Evolutionary conservation across 37 sponge, comb jelly and placozoan species (phyloP).

Genomic region (Eunapius fragilis): DNA sequence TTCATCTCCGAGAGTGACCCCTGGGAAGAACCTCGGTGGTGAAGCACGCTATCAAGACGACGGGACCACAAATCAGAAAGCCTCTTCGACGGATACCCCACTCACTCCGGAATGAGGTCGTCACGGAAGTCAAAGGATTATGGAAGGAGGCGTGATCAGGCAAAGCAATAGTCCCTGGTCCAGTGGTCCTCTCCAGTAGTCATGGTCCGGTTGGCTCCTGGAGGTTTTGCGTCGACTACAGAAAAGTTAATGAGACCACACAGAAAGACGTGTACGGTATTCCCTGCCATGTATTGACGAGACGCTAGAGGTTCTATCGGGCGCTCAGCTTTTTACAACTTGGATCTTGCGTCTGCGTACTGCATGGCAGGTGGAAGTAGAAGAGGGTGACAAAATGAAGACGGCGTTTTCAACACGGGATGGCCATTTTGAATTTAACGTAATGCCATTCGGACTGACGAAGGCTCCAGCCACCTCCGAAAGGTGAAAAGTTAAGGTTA

Average conservation of each 20-base stretch:
- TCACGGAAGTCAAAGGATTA: constrained; percentile 9
- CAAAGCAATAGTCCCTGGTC: constrained; percentile 23
- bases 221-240: constrained; percentile 40
- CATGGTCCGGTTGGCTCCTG: constrained; percentile 31
- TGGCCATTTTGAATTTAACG: constrained; percentile 30
- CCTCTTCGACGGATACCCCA: constrained; percentile 22
- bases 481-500: constrained; percentile 26
- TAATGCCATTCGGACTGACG: constrained; percentile 39
- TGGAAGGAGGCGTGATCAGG: constrained; percentile 16
- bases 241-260: constrained; percentile 32
- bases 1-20: constrained; percentile 7
- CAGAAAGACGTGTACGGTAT: constrained; percentile 24
- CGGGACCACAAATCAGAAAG: constrained; percentile 13
- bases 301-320: constrained; percentile 18
- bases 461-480: constrained; percentile 19
- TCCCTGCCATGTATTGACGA: constrained; percentile 10
- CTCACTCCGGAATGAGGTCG: constrained; percentile 6
- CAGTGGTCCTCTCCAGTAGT: constrained; percentile 27
- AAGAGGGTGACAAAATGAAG: constrained; percentile 10
- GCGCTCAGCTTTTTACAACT: constrained; percentile 20
- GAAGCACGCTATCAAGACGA: constrained; percentile 6
- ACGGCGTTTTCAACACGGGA: constrained; percentile 15
- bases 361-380: constrained; percentile 28
- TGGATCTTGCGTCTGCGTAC: constrained; percentile 30
- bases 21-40: constrained; percentile 31